Evolutionary conservation across 2,888 invertebrate species (phyloP).

Genomic region (Glaucopsyche alexis): DNA sequence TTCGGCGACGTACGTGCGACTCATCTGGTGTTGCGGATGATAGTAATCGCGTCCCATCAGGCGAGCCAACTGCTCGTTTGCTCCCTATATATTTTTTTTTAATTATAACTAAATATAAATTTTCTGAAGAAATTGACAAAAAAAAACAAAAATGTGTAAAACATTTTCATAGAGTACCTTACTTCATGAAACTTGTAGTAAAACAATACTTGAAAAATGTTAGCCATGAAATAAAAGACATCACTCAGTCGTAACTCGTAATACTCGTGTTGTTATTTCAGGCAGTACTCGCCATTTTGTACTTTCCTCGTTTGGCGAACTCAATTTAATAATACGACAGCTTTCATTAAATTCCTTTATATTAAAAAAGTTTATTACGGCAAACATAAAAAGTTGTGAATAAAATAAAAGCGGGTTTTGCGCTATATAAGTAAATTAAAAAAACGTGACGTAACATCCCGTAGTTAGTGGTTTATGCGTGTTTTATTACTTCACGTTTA

Average conservation of each 20-base stretch:
- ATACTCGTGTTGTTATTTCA: background rate
- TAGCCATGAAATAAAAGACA: background rate
- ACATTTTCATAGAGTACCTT: background rate
- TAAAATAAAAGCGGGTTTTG: background rate
- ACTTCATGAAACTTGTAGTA: background rate
- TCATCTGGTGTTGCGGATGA: too few relatives aligned
- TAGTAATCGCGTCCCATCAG: too few relatives aligned
- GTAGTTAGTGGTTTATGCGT: background rate
- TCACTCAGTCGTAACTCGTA: background rate
- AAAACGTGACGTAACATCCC: constrained; percentile 5
- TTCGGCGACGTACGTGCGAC: too few relatives aligned
- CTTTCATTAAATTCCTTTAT: background rate
- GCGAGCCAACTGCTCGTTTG: too few relatives aligned
- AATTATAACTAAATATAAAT: too few relatives aligned
- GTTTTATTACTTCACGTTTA: background rate
- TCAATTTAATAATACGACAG: background rate
- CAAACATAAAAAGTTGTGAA: constrained; percentile 3
- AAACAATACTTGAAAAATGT: background rate
- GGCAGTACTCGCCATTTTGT: background rate
- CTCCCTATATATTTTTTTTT: too few relatives aligned
- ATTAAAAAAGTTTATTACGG: constrained; percentile 13
- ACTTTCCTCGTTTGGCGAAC: constrained; percentile 3
- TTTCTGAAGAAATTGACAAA: background rate
- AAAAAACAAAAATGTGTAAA: background rate
- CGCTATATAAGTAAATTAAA: background rate